Evolutionary conservation across 2,797 vertebrate genomes (phyloP).

Genomic region (Silurus aristotelis): DNA sequence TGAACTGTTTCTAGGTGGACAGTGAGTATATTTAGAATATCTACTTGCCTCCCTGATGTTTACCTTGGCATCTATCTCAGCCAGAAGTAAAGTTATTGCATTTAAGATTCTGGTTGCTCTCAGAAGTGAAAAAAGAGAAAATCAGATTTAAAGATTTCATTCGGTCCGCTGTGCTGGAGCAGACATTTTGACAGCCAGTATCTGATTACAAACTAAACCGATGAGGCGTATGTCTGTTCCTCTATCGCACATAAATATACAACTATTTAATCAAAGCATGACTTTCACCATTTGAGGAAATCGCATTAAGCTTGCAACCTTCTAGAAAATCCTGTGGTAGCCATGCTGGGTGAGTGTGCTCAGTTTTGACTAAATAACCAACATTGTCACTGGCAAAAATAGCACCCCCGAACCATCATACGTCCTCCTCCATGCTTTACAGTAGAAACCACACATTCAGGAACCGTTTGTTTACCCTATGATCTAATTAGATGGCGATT

Average conservation of each 20-base stretch:
- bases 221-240: neutral
- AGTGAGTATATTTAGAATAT: neutral
- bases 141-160: neutral
- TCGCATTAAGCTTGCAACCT: neutral
- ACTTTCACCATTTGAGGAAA: neutral
- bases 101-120: neutral
- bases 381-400: too few species aligned
- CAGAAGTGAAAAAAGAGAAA: constrained; percentile 1
- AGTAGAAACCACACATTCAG: too few species aligned
- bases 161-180: neutral
- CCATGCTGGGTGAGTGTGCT: too few species aligned
- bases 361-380: too few species aligned
- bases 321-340: neutral
- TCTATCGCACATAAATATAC: neutral
- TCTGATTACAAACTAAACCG: neutral
- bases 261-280: neutral
- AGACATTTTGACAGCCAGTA: neutral
- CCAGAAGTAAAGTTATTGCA: neutral
- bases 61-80: neutral
- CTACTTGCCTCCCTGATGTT: neutral
- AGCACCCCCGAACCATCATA: too few species aligned
- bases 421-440: too few species aligned
- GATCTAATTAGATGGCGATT: too few species aligned
- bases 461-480: too few species aligned
- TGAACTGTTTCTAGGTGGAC: neutral